A percentile compares a stretch with the other conserved stretches of the same genome.
Evolutionary conservation across 2,113 vertebrate species (phyloP).

Genomic region (Galbula dea): DNA sequence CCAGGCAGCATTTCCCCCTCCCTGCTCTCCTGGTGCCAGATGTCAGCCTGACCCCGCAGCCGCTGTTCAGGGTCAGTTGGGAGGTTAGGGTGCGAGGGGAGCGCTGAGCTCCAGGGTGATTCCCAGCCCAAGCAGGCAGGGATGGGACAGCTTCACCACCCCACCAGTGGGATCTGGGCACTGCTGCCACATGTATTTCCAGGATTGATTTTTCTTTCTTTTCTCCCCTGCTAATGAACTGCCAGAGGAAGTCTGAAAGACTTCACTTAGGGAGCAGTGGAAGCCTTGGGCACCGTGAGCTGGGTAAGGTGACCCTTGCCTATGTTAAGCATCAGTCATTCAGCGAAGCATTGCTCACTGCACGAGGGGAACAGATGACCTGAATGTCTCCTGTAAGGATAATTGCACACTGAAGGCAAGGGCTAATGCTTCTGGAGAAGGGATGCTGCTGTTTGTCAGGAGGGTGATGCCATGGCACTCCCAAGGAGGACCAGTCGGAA

Average conservation of each 20-base stretch:
- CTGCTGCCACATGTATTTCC: background rate
- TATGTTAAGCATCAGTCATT: background rate
- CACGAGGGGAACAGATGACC: background rate
- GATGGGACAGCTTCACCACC: fast-evolving
- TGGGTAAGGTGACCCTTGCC: background rate
- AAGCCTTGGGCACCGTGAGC: background rate
- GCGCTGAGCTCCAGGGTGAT: fast-evolving
- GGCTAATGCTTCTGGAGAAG: background rate
- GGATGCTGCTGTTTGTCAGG: background rate
- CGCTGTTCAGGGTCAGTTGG: background rate
- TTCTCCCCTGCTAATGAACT: background rate
- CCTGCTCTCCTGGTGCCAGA: conserved; percentile 20
- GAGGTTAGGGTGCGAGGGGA: background rate
- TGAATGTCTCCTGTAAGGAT: conserved; percentile 3
- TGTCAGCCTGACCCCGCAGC: conserved; percentile 36
- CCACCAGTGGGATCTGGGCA: background rate
- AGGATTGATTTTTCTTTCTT: background rate
- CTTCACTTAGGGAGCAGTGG: fast-evolving
- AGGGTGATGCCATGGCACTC: background rate
- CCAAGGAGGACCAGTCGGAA: background rate
- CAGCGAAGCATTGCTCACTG: background rate
- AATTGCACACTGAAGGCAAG: background rate
- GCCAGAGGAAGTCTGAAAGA: background rate
- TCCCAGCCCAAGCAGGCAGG: background rate
- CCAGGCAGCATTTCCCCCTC: background rate